A percentile compares a stretch with the other conserved stretches of the same genome.
These are phyloP conservation scores for Heliconius aoede DNA, from an alignment of 2,888 invertebrate genomes.

Conservation along the genomic window DNA sequence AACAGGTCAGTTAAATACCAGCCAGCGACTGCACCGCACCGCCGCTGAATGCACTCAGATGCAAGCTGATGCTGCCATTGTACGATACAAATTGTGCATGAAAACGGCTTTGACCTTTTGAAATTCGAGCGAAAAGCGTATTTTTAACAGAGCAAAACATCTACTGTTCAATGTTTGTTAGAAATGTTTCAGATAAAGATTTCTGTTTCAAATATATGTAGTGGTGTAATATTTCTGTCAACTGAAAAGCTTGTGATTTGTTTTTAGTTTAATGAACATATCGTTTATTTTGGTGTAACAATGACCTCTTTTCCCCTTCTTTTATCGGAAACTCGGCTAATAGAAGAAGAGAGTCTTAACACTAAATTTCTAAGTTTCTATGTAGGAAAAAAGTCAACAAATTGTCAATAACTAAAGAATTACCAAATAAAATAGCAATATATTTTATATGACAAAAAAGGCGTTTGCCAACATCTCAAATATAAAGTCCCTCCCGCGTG, in stretches of 20 bases:
- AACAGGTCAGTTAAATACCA: slow-evolving; percentile 36
- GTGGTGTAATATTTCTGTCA: not conserved
- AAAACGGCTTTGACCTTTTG: slow-evolving; percentile 45
- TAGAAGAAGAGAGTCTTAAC: no score
- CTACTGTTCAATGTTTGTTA: no score
- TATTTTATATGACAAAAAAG: not conserved
- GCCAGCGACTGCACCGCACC: slow-evolving; percentile 29
- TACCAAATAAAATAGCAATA: not conserved
- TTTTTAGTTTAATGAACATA: not conserved
- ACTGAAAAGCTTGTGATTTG: not conserved
- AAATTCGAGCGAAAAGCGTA: slow-evolving; percentile 35
- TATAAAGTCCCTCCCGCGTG: slow-evolving; percentile 1
- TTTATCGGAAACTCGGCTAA: no score
- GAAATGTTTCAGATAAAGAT: slow-evolving; percentile 15
- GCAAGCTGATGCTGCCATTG: slow-evolving; percentile 41
- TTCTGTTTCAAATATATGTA: not conserved
- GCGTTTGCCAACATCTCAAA: not conserved
- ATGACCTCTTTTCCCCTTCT: no score
- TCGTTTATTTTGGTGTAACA: no score
- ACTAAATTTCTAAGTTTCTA: no score
- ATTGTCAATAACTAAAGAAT: not conserved
- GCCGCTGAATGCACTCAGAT: slow-evolving; percentile 37
- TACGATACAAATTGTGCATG: slow-evolving; percentile 47
- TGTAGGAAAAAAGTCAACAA: not conserved
- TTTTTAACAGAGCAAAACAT: slow-evolving; percentile 19